These are phyloP conservation scores for Caretta caretta DNA, from an alignment of 2,113 vertebrate genomes.

Conservation along the genomic window DNA sequence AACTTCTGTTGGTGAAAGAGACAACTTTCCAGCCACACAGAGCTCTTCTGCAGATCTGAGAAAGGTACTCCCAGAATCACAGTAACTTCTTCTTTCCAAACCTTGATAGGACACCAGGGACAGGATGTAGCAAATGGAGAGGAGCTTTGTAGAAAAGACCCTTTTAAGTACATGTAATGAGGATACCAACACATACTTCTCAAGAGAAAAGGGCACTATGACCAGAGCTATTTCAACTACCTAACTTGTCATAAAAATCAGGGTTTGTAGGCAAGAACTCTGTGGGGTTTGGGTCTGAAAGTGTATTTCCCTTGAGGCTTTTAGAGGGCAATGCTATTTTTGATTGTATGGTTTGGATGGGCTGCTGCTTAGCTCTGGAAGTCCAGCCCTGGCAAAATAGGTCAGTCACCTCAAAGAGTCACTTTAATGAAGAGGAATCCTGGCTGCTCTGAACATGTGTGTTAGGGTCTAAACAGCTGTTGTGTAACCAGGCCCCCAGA, in stretches of 20 bases:
- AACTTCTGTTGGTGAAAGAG: too few relatives aligned
- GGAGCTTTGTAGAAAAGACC: not conserved
- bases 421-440: not conserved
- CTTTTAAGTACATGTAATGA: not conserved
- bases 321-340: not conserved
- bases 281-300: not conserved
- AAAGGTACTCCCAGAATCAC: too few relatives aligned
- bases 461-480: not conserved
- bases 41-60: too few relatives aligned
- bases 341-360: not conserved
- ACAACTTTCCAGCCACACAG: too few relatives aligned
- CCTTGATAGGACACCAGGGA: not conserved
- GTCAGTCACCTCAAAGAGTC: not conserved
- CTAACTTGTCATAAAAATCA: not conserved
- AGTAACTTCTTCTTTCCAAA: not conserved
- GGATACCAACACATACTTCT: not conserved
- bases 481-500: not conserved
- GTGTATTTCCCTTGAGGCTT: not conserved
- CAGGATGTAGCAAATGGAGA: not conserved
- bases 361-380: not conserved
- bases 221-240: too few relatives aligned
- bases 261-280: not conserved
- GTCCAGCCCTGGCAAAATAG: not conserved
- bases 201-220: not conserved
- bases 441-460: not conserved